Base-by-base conservation (phyloP, 2,113 vertebrate genomes). In the Pomatostomus ruficeps region DNA sequence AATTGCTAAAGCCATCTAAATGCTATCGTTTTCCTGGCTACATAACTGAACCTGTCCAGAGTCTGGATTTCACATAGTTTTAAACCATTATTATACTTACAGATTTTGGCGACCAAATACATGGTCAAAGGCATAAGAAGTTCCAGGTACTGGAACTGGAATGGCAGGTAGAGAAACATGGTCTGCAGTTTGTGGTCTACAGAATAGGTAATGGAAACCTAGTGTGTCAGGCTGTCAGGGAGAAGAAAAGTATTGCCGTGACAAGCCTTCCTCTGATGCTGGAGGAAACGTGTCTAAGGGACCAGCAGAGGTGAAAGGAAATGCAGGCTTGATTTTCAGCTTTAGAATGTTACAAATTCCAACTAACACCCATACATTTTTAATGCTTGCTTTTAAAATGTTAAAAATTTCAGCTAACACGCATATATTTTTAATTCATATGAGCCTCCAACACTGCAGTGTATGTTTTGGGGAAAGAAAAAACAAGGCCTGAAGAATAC, bases 341-440 rank as follows among this genome's bases (percentile, higher is more conserved):
- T 88, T 88, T 42, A 46, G 94, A 89, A 79, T 48, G 63, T 61
- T 78, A 75, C 13, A 61, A 73, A 88, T 95, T 78, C 89, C 82
- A 94, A 13, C 81, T 91, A 66, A 73, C 38, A 45, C 68, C 46
- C 42, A 62, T 79, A 14, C 17, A 80, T 91, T 88, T 88, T 94
- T 93, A 80, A 95, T 70, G 54, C 36, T 77, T 74, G 78, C 85
- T 93, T 93, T 96, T 85, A 76, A 96, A 95, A 89, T 68, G 70
- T 74, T 91, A 77, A 58, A n/a, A 33, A 58, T 91, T 92, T 94
- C 86, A 73, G 29, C 81, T 96, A 45, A 51, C 26, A 7, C 31
- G 33, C 46, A 75, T 52, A 25, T 22, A 85, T 78, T 75, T 91
- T 93, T 85, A 91, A 93, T 90, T 65, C 33, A 29, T 12, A 1